Percentiles rank a stretch among this genome's conserved stretches.
Evolutionary conservation across 2,113 vertebrate genomes (phyloP).

Genomic region (Silurus glanis): DNA sequence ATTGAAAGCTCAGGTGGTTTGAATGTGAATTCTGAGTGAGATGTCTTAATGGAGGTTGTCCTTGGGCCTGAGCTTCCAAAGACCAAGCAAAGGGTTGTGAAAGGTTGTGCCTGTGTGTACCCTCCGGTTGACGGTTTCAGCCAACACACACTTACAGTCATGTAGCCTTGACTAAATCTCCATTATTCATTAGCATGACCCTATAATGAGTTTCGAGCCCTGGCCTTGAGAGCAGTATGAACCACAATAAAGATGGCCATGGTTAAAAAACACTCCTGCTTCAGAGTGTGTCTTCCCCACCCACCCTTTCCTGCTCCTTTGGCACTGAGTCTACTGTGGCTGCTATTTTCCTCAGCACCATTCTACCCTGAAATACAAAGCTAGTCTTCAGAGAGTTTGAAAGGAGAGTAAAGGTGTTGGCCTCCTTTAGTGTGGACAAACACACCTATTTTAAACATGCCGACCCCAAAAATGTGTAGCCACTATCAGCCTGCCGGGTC

Average conservation of each 20-base stretch:
- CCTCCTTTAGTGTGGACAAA: not conserved
- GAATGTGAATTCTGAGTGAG: conserved; percentile 63
- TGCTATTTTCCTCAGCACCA: not conserved
- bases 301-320: conserved; percentile 23
- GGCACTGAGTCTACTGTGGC: conserved; percentile 21
- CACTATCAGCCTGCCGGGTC: conserved; percentile 6
- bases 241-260: conserved; percentile 30
- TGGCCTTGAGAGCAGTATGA: conserved; percentile 51
- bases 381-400: not conserved
- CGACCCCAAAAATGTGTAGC: not conserved
- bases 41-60: conserved; percentile 63
- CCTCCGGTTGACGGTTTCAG: conserved; percentile 51
- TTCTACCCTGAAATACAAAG: conserved; percentile 8
- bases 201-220: conserved; percentile 53
- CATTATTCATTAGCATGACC: conserved; percentile 46
- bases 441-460: not conserved
- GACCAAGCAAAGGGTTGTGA: conserved; percentile 37
- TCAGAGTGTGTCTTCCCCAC: not conserved
- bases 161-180: conserved; percentile 50
- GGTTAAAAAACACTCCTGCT: conserved; percentile 38
- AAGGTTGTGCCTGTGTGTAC: conserved; percentile 22
- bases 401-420: conserved; percentile 19
- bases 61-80: conserved; percentile 63
- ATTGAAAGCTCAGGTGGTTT: conserved; percentile 68
- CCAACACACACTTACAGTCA: conserved; percentile 46